phyloP scores from a whole-genome alignment of 1,140 invertebrate species.

The Neocloeon triangulifer region DNA sequence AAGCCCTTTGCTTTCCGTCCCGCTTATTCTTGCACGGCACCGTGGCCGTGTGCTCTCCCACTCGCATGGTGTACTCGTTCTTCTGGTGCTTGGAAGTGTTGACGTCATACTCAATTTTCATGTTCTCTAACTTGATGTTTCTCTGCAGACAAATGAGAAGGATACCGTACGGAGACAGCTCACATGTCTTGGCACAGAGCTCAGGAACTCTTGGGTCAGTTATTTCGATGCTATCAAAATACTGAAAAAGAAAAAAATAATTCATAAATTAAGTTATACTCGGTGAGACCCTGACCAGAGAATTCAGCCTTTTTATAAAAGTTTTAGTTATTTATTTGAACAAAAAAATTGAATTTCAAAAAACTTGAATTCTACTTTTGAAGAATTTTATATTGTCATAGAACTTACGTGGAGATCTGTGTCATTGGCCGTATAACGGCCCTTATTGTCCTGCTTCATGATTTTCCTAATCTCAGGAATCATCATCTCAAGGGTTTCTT shows the following conservation, averaged over 20 bases:
- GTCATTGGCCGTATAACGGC: constrained; percentile 18
- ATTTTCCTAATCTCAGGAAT: constrained; percentile 82
- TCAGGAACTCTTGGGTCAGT: constrained; percentile 84
- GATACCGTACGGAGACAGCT: constrained; percentile 84
- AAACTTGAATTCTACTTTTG: neutral
- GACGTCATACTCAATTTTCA: constrained; percentile 69
- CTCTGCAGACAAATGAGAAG: constrained; percentile 74
- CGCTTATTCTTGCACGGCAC: constrained; percentile 86
- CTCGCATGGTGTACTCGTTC: constrained; percentile 86
- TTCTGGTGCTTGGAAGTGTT: constrained; percentile 76
- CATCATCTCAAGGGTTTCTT: constrained; percentile 70
- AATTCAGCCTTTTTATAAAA: neutral
- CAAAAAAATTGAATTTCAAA: neutral
- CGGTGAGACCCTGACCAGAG: neutral
- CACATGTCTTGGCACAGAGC: constrained; percentile 83
- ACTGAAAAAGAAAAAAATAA: constrained; percentile 24
- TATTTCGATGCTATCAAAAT: constrained; percentile 83
- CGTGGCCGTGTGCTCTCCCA: constrained; percentile 76
- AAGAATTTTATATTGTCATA: neutral
- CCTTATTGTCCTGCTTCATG: constrained; percentile 28
- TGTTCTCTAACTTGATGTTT: constrained; percentile 77
- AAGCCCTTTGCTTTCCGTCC: constrained; percentile 90
- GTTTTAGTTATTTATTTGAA: neutral
- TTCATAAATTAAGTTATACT: constrained; percentile 6
- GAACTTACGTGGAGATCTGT: constrained; percentile 34